Evolutionary conservation across 2,797 vertebrate genomes (phyloP), one percentile per base, ranked within the genome.

Genomic region (Muscicapa striata): DNA sequence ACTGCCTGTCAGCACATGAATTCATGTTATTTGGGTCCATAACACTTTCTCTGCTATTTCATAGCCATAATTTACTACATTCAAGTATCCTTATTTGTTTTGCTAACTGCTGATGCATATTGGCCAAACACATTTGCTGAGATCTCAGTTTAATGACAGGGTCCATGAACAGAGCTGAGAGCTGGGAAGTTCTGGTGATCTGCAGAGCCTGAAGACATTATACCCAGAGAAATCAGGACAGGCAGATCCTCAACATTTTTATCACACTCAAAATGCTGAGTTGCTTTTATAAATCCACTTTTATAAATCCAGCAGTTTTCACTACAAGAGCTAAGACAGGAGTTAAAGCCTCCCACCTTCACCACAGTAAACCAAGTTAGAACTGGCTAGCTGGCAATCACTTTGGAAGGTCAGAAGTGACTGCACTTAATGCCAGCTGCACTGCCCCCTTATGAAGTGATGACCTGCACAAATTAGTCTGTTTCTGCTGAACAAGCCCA

Each of bases 11-110:
- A 95, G 59, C 64, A 26, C 24, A 54, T 15, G 17, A 89, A 83
- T 22, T 93, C 46, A 64, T 62, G 68, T 85, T 79, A 66, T 40
- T 91, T 80, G 72, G 74, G 68, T 74, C 64, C 46, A 11, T 83
- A 79, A 90, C 84, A 87, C 68, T 95, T 93, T 74, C 59, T 84
- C 74, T 84, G 43, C 45, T 84, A 29, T 61, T 93, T 82, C 62
- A 48, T 43, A 93, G 74, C 13, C 9, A 4, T 74, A 68, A 90
- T 84, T 90, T 83, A 75, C 46, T 54, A 32, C 51, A 83, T 57
- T 74, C 20, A 55, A 66, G 46, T 43, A 87, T 49, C 27, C 16
- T 82, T 82, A n/a, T 78, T 95, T 89, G 49, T 63, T 95, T 95
- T 92, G 32, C 40, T 80, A 30, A 80, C 58, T 90, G 45, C 59